These are phyloP conservation scores for Lasioglossum pauxillum DNA, from an alignment of 2,888 invertebrate species.

Conservation along the genomic window DNA sequence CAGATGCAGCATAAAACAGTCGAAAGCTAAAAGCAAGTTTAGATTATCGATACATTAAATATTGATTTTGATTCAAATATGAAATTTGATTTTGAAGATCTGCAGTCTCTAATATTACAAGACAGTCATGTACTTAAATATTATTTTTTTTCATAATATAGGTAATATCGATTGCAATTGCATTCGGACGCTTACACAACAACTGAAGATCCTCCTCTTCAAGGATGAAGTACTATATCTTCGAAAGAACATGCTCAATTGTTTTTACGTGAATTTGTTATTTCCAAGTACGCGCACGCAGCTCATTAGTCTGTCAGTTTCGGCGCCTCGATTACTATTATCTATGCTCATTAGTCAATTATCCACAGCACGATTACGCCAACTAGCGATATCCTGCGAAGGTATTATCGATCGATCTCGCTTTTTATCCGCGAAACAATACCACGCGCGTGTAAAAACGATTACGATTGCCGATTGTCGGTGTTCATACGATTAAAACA, in stretches of 20 bases:
- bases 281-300: neutral
- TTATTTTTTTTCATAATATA: neutral
- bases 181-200: neutral
- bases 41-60: too few species aligned
- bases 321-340: constrained; percentile 29
- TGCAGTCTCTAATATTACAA: too few species aligned
- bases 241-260: neutral
- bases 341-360: constrained; percentile 46
- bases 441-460: constrained; percentile 36
- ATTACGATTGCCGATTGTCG: constrained; percentile 31
- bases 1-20: too few species aligned
- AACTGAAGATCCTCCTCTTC: neutral
- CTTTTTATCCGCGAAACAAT: constrained; percentile 56
- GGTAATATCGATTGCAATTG: neutral
- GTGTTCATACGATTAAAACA: neutral
- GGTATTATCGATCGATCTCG: constrained; percentile 46
- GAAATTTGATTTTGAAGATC: too few species aligned
- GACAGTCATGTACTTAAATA: too few species aligned
- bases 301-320: constrained; percentile 32
- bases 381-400: constrained; percentile 23
- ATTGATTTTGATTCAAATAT: too few species aligned
- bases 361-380: constrained; percentile 26
- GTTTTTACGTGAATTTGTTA: constrained; percentile 12
- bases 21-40: too few species aligned
- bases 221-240: neutral